These are phyloP conservation scores for Ypsolopha scabrella DNA, from an alignment of 2,888 invertebrate genomes.

Conservation along the genomic window DNA sequence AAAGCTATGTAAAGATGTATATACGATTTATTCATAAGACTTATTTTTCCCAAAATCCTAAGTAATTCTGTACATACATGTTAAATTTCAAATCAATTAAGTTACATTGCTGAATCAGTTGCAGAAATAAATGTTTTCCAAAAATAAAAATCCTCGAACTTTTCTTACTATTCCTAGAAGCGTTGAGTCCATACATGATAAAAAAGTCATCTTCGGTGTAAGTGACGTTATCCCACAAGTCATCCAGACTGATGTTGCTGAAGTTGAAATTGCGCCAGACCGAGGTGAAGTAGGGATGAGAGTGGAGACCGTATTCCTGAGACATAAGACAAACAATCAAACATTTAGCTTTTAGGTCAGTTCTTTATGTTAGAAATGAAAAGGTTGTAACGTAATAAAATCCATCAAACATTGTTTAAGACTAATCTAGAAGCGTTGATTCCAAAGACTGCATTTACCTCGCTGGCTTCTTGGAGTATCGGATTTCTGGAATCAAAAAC, in stretches of 20 bases:
- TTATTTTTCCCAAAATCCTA: too few relatives aligned
- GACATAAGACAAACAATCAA: slow-evolving; percentile 7
- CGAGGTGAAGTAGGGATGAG: slow-evolving; percentile 61
- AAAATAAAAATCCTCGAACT: neutral
- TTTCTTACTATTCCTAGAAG: slow-evolving; percentile 52
- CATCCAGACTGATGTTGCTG: slow-evolving; percentile 56
- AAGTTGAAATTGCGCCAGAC: slow-evolving; percentile 72
- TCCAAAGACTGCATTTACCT: too few relatives aligned
- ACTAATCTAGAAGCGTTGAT: too few relatives aligned
- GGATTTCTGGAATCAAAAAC: too few relatives aligned
- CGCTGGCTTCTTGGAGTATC: too few relatives aligned
- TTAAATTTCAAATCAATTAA: neutral
- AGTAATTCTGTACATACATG: too few relatives aligned
- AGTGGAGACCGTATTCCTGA: slow-evolving; percentile 60
- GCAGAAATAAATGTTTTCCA: neutral
- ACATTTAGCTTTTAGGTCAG: too few relatives aligned
- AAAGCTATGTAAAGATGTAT: too few relatives aligned
- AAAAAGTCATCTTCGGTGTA: slow-evolving; percentile 68
- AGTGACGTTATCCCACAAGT: slow-evolving; percentile 73
- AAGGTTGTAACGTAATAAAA: too few relatives aligned
- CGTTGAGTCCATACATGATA: slow-evolving; percentile 65
- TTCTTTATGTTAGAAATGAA: too few relatives aligned
- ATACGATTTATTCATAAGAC: too few relatives aligned
- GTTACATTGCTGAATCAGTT: neutral
- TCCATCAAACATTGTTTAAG: too few relatives aligned